Conservation (phyloP, 2,113 vertebrate genomes). For the Arizona elegans region DNA sequence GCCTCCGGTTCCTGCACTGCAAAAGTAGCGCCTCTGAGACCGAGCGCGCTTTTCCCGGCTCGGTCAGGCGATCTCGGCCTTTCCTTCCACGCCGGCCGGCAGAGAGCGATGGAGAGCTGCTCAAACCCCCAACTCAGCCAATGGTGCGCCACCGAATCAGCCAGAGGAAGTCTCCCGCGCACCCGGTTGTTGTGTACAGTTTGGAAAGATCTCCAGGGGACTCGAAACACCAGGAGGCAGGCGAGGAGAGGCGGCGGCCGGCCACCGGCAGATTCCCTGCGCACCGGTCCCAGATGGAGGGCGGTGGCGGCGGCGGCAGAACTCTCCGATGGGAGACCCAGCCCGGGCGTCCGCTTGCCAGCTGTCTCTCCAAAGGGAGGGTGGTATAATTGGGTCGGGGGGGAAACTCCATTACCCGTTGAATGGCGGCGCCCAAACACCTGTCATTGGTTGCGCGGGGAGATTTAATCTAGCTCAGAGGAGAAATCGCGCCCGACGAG, state of each 20-base stretch:
- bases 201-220: conserved; percentile 66
- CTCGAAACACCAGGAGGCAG: conserved; percentile 44
- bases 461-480: neutral
- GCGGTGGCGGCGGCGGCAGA: neutral
- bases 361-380: neutral
- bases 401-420: neutral
- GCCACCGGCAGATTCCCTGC: neutral
- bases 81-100: neutral
- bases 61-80: neutral
- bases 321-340: neutral
- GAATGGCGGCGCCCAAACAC: neutral
- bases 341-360: neutral
- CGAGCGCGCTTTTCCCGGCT: neutral
- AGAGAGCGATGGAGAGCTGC: neutral
- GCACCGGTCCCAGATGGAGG: neutral
- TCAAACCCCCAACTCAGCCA: neutral
- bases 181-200: conserved; percentile 32
- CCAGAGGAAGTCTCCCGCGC: neutral
- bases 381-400: neutral
- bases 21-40: neutral
- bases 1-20: neutral
- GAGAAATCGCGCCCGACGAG: neutral
- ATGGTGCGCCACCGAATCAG: fast-evolving
- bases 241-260: neutral
- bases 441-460: neutral